A percentile compares a stretch with the other conserved stretches of the same genome.
phyloP scores from a whole-genome alignment of 2,113 vertebrate species.

The Morone saxatilis region DNA sequence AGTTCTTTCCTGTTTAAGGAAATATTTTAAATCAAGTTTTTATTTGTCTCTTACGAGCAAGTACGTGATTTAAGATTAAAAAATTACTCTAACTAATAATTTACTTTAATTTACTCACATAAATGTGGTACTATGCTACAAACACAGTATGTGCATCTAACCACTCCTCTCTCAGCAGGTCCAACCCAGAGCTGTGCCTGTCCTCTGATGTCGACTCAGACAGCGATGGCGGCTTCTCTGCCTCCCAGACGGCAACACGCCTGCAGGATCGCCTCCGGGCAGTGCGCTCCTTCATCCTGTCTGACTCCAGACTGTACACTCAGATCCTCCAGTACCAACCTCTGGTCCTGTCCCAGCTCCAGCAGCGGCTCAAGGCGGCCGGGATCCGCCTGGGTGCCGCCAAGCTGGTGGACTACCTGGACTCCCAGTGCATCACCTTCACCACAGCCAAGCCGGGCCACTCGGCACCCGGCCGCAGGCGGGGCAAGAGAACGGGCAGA shows the following conservation, averaged over 20 bases:
- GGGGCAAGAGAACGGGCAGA: conserved; percentile 31
- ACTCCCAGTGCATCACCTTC: conserved; percentile 93
- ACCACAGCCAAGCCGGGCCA: conserved; percentile 89
- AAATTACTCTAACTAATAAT: no score
- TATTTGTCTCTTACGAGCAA: no score
- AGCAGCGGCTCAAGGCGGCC: conserved; percentile 85
- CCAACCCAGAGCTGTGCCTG: conserved; percentile 83
- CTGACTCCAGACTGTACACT: conserved; percentile 83
- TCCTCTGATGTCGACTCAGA: conserved; percentile 84
- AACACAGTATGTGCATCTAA: neutral
- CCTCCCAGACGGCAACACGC: conserved; percentile 84
- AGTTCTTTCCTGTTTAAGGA: no score
- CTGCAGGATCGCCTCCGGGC: conserved; percentile 85
- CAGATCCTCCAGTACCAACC: conserved; percentile 92
- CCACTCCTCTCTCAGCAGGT: conserved; percentile 55
- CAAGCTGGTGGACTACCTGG: conserved; percentile 92
- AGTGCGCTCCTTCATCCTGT: conserved; percentile 87
- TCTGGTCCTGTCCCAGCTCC: conserved; percentile 88
- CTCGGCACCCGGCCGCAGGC: conserved; percentile 70
- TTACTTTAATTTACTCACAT: neutral
- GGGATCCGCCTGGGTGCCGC: conserved; percentile 88
- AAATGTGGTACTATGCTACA: neutral
- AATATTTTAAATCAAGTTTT: no score
- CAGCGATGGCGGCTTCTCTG: conserved; percentile 79
- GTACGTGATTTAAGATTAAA: no score